Evolutionary conservation across 2,797 vertebrate genomes (phyloP).

Genomic region (Cheirogaleus major): DNA sequence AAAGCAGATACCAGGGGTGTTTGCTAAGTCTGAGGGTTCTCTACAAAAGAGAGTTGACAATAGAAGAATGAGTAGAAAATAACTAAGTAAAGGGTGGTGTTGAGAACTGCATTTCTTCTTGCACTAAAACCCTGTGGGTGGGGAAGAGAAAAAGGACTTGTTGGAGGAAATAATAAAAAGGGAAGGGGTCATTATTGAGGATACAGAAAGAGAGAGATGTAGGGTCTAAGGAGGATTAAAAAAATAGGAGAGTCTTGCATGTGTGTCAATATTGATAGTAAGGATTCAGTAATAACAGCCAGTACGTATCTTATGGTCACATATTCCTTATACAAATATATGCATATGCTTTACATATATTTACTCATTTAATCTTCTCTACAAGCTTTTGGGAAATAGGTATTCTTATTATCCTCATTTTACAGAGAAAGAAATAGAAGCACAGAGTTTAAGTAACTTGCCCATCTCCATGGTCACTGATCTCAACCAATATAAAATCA

Average conservation of each 20-base stretch:
- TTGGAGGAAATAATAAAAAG: not conserved
- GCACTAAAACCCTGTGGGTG: not conserved
- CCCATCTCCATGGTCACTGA: not conserved
- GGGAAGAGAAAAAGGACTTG: not conserved
- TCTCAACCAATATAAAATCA: not conserved
- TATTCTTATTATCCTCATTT: not conserved
- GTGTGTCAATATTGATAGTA: not conserved
- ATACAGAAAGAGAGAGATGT: not conserved
- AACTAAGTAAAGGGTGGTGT: not conserved
- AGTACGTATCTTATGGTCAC: not conserved
- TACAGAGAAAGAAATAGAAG: constrained; percentile 16
- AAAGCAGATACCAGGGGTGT: not conserved
- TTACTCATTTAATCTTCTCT: constrained; percentile 8
- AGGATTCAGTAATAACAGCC: not conserved
- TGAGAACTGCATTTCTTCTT: not conserved
- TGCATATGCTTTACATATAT: not conserved
- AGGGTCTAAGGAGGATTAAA: not conserved
- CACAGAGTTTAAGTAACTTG: not conserved
- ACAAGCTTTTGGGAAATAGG: not conserved
- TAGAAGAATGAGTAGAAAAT: not conserved
- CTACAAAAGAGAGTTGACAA: constrained; percentile 8
- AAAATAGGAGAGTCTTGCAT: not conserved
- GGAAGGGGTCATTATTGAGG: not conserved
- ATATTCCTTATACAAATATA: not conserved
- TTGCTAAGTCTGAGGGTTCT: not conserved